Conservation (phyloP, 2,888 invertebrate species). For the Drosophila mimetica region DNA sequence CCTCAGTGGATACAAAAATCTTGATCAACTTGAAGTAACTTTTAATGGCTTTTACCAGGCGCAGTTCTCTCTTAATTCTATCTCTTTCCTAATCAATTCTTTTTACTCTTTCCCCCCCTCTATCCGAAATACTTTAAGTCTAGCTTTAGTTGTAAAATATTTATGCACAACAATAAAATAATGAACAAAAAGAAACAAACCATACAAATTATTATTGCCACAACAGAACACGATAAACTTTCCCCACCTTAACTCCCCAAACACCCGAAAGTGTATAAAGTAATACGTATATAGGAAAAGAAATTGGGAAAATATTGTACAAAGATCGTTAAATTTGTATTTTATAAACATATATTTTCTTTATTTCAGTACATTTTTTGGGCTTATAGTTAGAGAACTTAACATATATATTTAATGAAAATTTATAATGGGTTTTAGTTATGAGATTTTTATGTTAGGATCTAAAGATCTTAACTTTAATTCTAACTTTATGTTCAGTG, state of each 20-base stretch:
- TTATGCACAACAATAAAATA: constrained; percentile 76
- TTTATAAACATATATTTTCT: not conserved
- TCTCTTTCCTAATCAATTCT: constrained; percentile 12
- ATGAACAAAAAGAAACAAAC: constrained; percentile 63
- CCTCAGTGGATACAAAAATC: constrained; percentile 21
- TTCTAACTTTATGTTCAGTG: no score
- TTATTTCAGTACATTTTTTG: not conserved
- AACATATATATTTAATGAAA: no score
- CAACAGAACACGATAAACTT: constrained; percentile 30
- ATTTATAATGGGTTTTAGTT: no score
- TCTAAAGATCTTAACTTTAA: no score
- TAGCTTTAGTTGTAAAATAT: constrained; percentile 76
- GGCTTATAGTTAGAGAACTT: not conserved
- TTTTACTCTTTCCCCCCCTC: constrained; percentile 20
- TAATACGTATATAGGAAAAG: constrained; percentile 8
- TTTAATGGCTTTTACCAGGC: constrained; percentile 45
- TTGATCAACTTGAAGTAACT: constrained; percentile 19
- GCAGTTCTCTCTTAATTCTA: constrained; percentile 43
- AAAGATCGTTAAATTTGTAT: constrained; percentile 11
- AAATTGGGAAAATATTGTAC: constrained; percentile 7
- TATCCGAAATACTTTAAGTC: constrained; percentile 59
- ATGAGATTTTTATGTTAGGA: no score
- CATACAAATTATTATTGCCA: constrained; percentile 38
- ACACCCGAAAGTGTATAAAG: not conserved
- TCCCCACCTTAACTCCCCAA: not conserved